Percentiles rank a stretch among this genome's conserved stretches.
Evolutionary conservation across 2,113 vertebrate genomes (phyloP).

Genomic region (rabbit (Oryctolagus cuniculus)): DNA sequence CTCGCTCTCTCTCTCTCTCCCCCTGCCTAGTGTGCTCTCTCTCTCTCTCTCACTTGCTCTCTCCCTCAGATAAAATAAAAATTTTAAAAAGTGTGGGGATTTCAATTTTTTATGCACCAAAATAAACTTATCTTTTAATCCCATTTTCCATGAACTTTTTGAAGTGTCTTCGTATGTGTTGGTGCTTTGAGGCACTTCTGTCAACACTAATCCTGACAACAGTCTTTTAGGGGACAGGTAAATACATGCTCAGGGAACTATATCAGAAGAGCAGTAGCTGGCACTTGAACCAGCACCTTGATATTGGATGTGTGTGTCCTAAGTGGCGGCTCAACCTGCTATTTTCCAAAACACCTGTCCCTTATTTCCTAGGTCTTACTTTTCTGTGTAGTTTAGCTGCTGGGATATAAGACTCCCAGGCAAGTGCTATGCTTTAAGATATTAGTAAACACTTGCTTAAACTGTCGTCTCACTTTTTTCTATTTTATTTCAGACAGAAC

Average conservation of each 20-base stretch:
- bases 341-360: neutral
- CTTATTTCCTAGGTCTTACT: neutral
- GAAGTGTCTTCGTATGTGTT: neutral
- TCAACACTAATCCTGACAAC: neutral
- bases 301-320: no score
- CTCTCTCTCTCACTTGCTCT: no score
- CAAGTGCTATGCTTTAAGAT: neutral
- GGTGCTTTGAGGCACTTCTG: neutral
- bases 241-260: neutral
- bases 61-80: no score
- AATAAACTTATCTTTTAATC: no score
- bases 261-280: no score
- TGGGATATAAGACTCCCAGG: neutral
- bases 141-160: no score
- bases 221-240: neutral
- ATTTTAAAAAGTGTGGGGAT: no score
- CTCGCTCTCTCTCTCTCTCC: no score
- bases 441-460: neutral
- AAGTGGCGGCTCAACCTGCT: no score
- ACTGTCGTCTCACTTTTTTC: neutral
- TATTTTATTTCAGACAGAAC: neutral
- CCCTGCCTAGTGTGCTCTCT: no score
- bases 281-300: no score
- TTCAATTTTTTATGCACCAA: no score
- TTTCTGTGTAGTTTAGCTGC: neutral